Evolutionary conservation across 2,797 vertebrate species (phyloP).

Genomic region (Sternotherus odoratus): DNA sequence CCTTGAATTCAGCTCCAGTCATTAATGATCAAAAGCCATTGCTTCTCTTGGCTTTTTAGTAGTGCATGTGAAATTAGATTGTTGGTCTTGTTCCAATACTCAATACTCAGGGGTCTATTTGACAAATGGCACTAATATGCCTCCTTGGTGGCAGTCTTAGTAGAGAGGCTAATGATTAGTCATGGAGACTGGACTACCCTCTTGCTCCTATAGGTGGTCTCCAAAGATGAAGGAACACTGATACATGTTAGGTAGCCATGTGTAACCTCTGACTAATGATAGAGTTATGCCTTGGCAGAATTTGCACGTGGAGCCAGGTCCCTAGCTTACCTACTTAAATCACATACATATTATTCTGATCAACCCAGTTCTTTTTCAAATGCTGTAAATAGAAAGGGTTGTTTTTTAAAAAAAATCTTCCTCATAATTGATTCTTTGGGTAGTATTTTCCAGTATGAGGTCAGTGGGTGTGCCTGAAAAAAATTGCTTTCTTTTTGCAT

Average conservation of each 20-base stretch:
- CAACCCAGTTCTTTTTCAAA: not conserved
- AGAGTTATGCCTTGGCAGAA: not conserved
- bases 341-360: not conserved
- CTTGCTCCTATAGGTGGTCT: not conserved
- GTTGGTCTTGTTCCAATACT: not conserved
- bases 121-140: not conserved
- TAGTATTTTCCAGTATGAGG: not conserved
- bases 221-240: not conserved
- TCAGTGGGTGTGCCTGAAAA: not conserved
- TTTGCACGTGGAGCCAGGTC: accelerated
- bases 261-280: not conserved
- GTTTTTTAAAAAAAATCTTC: not conserved
- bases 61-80: not conserved
- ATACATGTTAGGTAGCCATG: not conserved
- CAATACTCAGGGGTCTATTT: not conserved
- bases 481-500: not conserved
- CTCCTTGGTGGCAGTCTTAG: not conserved
- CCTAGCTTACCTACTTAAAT: not conserved
- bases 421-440: not conserved
- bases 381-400: not conserved
- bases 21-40: not conserved
- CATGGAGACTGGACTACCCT: not conserved
- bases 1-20: not conserved
- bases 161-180: not conserved
- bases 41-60: not conserved